A percentile compares a stretch with the other conserved stretches of the same genome.
Evolutionary conservation across 1,140 invertebrate genomes (phyloP).

Genomic region (Solen grandis): DNA sequence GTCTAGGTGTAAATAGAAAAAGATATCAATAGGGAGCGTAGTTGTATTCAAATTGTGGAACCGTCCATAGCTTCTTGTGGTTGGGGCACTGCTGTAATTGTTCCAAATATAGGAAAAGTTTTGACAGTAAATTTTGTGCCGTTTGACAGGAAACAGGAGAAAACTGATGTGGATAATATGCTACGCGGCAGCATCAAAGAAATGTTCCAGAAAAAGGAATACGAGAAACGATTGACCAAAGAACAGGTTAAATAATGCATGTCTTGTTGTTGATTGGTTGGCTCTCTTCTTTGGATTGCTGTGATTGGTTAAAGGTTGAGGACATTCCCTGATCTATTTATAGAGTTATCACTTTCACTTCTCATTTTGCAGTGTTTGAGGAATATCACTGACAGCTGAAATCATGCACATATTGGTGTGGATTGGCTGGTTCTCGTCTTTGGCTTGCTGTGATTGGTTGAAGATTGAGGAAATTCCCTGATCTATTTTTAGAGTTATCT

Average conservation of each 20-base stretch:
- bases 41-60: background rate
- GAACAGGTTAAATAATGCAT: conserved; percentile 72
- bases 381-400: no score
- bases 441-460: no score
- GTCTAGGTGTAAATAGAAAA: background rate
- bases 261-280: no score
- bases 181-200: conserved; percentile 76
- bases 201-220: conserved; percentile 77
- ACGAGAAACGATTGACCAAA: conserved; percentile 77
- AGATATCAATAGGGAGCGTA: background rate
- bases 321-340: no score
- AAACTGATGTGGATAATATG: conserved; percentile 80
- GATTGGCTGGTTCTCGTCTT: no score
- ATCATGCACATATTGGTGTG: no score
- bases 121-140: background rate
- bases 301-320: no score
- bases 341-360: no score
- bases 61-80: background rate
- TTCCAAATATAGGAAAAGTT: background rate
- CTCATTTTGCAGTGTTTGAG: no score
- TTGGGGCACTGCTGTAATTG: background rate
- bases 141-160: conserved; percentile 78
- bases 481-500: no score
- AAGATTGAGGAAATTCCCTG: no score
- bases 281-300: no score